Evolutionary conservation across 2,888 invertebrate genomes (phyloP).

Genomic region (Parasteatoda lunata): DNA sequence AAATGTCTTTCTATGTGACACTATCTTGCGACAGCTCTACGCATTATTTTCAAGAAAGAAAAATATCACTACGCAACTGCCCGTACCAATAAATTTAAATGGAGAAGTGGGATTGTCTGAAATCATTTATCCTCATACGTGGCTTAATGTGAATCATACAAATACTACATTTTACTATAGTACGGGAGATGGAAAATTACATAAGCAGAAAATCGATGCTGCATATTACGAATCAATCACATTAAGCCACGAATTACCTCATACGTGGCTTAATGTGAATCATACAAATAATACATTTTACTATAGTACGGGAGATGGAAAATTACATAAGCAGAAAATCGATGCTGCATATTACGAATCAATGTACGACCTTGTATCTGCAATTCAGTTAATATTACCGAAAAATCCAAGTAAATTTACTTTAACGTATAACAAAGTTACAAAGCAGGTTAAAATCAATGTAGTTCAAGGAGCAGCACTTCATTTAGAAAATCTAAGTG

Average conservation of each 20-base stretch:
- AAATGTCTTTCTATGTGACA: background rate
- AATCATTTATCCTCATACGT: conserved; percentile 4
- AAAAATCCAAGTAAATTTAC: background rate
- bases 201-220: background rate
- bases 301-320: background rate
- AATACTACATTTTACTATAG: conserved; percentile 2
- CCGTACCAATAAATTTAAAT: background rate
- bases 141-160: conserved; percentile 7
- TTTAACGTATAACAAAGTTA: background rate
- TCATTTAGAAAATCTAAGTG: background rate
- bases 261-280: conserved; percentile 19
- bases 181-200: background rate
- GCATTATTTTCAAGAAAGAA: background rate
- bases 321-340: background rate
- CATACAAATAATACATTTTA: background rate
- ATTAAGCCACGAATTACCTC: too few species aligned
- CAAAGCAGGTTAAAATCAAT: conserved; percentile 1
- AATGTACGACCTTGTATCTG: background rate
- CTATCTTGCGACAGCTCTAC: background rate
- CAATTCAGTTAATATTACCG: background rate
- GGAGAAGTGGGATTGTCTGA: conserved; percentile 7
- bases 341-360: too few species aligned
- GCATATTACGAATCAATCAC: too few species aligned
- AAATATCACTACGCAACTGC: conserved; percentile 14
- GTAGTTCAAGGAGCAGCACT: background rate